A percentile compares a stretch with the other conserved stretches of the same genome.
Evolutionary conservation across 2,888 invertebrate species (phyloP).

Genomic region (Eumerus sabulonum): DNA sequence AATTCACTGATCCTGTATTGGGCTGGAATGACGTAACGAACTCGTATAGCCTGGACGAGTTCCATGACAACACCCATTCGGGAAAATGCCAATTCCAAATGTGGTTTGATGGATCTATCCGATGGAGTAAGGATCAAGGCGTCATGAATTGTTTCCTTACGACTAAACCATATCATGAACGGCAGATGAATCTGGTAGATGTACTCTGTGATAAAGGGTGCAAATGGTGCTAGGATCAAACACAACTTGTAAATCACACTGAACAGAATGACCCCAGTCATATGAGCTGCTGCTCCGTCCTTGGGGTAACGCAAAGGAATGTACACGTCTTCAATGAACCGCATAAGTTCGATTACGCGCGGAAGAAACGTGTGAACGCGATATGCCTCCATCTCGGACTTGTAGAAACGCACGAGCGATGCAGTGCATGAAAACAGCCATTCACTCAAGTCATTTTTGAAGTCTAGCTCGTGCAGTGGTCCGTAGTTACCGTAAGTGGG

Average conservation of each 20-base stretch:
- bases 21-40: conserved; percentile 92
- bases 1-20: conserved; percentile 96
- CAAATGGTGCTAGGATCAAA: conserved; percentile 94
- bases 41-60: conserved; percentile 91
- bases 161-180: conserved; percentile 73
- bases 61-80: conserved; percentile 96
- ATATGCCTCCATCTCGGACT: conserved; percentile 94
- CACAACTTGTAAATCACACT: conserved; percentile 72
- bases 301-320: conserved; percentile 91
- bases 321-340: conserved; percentile 97
- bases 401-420: conserved; percentile 89
- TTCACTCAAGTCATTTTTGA: conserved; percentile 88
- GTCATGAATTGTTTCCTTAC: conserved; percentile 90
- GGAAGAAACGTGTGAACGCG: conserved; percentile 95
- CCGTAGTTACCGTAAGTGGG: conserved; percentile 79
- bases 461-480: not conserved
- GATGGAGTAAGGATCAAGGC: conserved; percentile 87
- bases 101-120: conserved; percentile 84
- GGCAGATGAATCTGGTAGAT: conserved; percentile 85
- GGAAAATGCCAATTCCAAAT: conserved; percentile 91
- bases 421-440: conserved; percentile 98
- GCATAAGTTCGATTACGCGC: conserved; percentile 92
- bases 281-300: conserved; percentile 79
- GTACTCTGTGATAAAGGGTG: conserved; percentile 94
- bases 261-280: conserved; percentile 35